Evolutionary conservation across 2,797 vertebrate species (phyloP).

Genomic region (Neosalanx taihuensis): DNA sequence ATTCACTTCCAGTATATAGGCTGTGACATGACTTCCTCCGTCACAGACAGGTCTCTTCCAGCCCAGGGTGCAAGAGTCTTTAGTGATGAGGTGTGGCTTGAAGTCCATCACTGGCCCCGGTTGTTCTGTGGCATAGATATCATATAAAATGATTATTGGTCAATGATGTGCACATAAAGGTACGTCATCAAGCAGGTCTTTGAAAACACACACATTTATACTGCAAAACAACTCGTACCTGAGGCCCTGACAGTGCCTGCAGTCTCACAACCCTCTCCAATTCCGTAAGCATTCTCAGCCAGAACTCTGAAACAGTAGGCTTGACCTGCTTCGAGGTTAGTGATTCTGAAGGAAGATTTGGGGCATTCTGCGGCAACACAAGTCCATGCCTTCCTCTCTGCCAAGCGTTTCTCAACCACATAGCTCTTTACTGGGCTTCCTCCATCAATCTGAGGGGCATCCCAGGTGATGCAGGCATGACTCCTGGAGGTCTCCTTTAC

Average conservation of each 20-base stretch:
- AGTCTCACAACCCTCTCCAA: constrained; percentile 95
- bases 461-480: constrained; percentile 90
- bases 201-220: not conserved
- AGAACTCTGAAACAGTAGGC: constrained; percentile 96
- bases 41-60: constrained; percentile 96
- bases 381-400: constrained; percentile 97
- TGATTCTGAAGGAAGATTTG: constrained; percentile 89
- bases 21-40: constrained; percentile 87
- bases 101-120: constrained; percentile 94
- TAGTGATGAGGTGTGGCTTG: constrained; percentile 82
- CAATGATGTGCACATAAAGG: not conserved
- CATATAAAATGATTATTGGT: constrained; percentile 4
- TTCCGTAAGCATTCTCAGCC: constrained; percentile 95
- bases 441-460: constrained; percentile 89
- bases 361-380: constrained; percentile 87
- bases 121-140: constrained; percentile 77
- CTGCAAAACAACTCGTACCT: constrained; percentile 63
- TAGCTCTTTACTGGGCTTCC: constrained; percentile 95
- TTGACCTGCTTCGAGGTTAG: constrained; percentile 91
- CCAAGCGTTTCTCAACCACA: constrained; percentile 93
- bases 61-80: constrained; percentile 83
- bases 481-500: constrained; percentile 91
- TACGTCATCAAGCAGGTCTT: not conserved
- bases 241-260: constrained; percentile 90
- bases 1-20: constrained; percentile 86